phyloP scores from a whole-genome alignment of 2,113 vertebrate species.

The rabbit (Oryctolagus cuniculus) region DNA sequence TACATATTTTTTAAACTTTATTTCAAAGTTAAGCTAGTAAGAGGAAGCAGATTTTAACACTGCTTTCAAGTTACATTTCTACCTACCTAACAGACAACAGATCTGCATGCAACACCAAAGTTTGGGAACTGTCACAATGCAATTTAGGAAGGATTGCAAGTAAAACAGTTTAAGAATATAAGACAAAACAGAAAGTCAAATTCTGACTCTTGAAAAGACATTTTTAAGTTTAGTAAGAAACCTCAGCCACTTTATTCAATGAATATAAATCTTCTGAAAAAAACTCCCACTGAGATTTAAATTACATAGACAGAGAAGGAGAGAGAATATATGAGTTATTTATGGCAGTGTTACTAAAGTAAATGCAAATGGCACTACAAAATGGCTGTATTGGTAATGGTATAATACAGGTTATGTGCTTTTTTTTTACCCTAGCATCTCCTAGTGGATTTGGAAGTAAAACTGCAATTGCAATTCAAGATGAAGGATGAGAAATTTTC shows the following conservation, averaged over 20 bases:
- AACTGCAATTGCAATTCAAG: slow-evolving; percentile 38
- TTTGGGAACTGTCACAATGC: slow-evolving; percentile 22
- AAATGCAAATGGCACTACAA: neutral
- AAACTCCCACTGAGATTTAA: slow-evolving; percentile 47
- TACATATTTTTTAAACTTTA: slow-evolving; percentile 18
- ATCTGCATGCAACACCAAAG: slow-evolving; percentile 21
- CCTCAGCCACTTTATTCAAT: slow-evolving; percentile 57
- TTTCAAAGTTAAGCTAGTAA: slow-evolving; percentile 40
- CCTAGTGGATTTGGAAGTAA: slow-evolving; percentile 26
- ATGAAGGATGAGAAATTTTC: slow-evolving; percentile 60
- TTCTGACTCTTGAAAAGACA: slow-evolving; percentile 36
- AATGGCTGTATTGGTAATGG: neutral
- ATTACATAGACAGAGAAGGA: slow-evolving; percentile 47
- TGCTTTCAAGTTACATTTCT: slow-evolving; percentile 56
- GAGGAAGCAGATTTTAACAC: neutral
- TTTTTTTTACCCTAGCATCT: neutral
- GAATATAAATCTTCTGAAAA: slow-evolving; percentile 63
- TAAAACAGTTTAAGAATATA: slow-evolving; percentile 50
- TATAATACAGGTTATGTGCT: neutral
- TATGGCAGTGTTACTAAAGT: slow-evolving; percentile 41
- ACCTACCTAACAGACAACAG: slow-evolving; percentile 30
- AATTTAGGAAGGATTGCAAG: slow-evolving; percentile 57
- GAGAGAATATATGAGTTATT: slow-evolving; percentile 47
- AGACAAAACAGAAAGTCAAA: slow-evolving; percentile 42
- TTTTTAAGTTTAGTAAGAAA: slow-evolving; percentile 55